A percentile compares a stretch with the other conserved stretches of the same genome.
Evolutionary conservation across 2,113 vertebrate species (phyloP).

Genomic region (Chaenocephalus aceratus): DNA sequence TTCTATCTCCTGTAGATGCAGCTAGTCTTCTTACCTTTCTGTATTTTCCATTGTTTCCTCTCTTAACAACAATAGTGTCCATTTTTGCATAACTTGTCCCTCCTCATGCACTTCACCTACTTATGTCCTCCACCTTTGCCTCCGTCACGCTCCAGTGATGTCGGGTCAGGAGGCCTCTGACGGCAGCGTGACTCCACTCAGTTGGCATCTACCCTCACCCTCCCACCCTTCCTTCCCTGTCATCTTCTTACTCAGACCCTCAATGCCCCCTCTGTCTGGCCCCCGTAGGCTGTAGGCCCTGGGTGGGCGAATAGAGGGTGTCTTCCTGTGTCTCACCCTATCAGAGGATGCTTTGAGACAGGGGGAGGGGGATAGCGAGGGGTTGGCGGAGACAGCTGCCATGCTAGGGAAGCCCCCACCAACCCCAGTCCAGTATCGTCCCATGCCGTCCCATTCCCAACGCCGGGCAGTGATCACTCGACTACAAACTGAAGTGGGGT

Average conservation of each 20-base stretch:
- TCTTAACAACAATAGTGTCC: background rate
- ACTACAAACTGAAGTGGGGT: constrained; percentile 53
- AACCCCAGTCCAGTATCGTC: constrained; percentile 62
- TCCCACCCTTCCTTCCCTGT: constrained; percentile 37
- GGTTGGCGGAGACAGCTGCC: constrained; percentile 70
- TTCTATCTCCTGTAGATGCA: background rate
- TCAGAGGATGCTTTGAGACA: constrained; percentile 51
- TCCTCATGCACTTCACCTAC: background rate
- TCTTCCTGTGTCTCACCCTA: constrained; percentile 74
- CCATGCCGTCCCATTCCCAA: constrained; percentile 78
- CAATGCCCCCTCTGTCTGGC: constrained; percentile 81
- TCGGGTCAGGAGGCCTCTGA: constrained; percentile 65
- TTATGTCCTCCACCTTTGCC: constrained; percentile 34
- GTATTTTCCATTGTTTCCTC: background rate
- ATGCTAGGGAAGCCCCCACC: constrained; percentile 70
- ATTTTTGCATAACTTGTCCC: background rate
- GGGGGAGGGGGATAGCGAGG: constrained; percentile 40
- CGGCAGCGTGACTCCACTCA: constrained; percentile 75
- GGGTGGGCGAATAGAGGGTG: constrained; percentile 52
- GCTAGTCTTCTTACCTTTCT: background rate
- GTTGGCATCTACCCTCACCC: constrained; percentile 73
- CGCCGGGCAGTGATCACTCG: constrained; percentile 44
- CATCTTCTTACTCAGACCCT: constrained; percentile 64
- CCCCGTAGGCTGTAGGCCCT: constrained; percentile 47
- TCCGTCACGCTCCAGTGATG: constrained; percentile 41